Evolutionary conservation across 2,797 vertebrate genomes (phyloP).

Genomic region (Arnoldichthys spilopterus): DNA sequence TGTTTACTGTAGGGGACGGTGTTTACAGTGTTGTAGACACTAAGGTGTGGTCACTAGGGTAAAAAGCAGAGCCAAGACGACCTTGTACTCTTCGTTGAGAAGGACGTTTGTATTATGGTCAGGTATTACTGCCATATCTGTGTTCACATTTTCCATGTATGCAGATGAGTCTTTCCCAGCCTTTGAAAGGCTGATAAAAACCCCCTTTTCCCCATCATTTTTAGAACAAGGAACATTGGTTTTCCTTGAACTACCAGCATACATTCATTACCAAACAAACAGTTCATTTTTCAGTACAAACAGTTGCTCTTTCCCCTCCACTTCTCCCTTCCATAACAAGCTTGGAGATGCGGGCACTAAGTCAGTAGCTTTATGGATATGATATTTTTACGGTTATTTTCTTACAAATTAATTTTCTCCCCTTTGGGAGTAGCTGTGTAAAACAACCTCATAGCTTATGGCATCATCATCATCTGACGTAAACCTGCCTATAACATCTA

Average conservation of each 20-base stretch:
- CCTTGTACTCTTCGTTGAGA: neutral
- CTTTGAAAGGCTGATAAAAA: slow-evolving; percentile 4
- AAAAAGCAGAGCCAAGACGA: slow-evolving; percentile 15
- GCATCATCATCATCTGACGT: slow-evolving; percentile 6
- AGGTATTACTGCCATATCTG: neutral
- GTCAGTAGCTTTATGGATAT: slow-evolving; percentile 9
- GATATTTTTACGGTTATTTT: neutral
- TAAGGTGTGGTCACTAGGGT: slow-evolving; percentile 49
- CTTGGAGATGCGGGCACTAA: neutral
- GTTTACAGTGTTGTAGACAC: slow-evolving; percentile 46
- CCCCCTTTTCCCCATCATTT: slow-evolving; percentile 2
- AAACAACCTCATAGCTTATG: neutral
- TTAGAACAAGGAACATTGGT: neutral
- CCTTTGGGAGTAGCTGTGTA: neutral
- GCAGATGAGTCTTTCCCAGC: neutral
- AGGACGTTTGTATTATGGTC: slow-evolving; percentile 28
- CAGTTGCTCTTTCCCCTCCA: neutral
- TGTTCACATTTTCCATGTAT: neutral
- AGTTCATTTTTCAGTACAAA: too few relatives aligned
- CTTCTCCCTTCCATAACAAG: neutral
- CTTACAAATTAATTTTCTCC: neutral
- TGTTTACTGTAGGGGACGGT: slow-evolving; percentile 50
- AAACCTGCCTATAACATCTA: neutral
- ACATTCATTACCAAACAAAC: slow-evolving; percentile 3
- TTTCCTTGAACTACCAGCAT: slow-evolving; percentile 9